Base-by-base conservation (phyloP, 2,797 vertebrate species). In the Rhincodon typus region DNA sequence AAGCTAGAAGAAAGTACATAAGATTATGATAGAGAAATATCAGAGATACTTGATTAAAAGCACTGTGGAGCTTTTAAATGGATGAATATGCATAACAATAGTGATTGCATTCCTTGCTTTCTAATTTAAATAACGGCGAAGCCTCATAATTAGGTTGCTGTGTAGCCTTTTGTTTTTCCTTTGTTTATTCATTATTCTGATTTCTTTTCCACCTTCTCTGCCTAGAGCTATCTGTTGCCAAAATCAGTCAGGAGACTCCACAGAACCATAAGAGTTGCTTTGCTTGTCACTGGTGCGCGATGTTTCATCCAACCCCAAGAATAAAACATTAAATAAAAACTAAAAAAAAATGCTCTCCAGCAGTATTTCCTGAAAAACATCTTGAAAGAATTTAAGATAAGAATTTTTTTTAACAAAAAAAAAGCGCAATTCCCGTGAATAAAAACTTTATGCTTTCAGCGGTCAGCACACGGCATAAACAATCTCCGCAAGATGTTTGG, bases 401-500 rank as follows among this genome's bases (percentile, higher is more conserved):
- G 66, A 69, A 93, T 93, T 69, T 93, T 67, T 67, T 21, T 46
- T 46, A 46, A 50, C n/a, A 50, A 0, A 53, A 66, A 67, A 69
- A 93, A 93, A 69, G 66, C 90, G 90, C 90, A 93, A 69, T 93
- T 93, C 90, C 69, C 90, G 62, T 93, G 90, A 93, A 93, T 93
- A 67, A 69, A 42, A 69, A 93, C 90, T 93, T 93, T 93, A 96
- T 97, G 97, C 96, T 97, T 96, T 94, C 96, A 97, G 97, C 97
- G 97, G 97, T 97, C 96, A 97, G 96, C 96, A 96, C 97, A 96
- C 96, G 97, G 97, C 96, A 97, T 96, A 97, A 97, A 98, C 97
- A 96, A 96, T 96, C 97, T 96, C 97, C 97, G 96, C 97, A 96
- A 98, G 97, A 97, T 96, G 98, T 97, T 98, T 99, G 98, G 98